Evolutionary conservation across 2,113 vertebrate genomes (phyloP).

Genomic region (Morone chrysops): DNA sequence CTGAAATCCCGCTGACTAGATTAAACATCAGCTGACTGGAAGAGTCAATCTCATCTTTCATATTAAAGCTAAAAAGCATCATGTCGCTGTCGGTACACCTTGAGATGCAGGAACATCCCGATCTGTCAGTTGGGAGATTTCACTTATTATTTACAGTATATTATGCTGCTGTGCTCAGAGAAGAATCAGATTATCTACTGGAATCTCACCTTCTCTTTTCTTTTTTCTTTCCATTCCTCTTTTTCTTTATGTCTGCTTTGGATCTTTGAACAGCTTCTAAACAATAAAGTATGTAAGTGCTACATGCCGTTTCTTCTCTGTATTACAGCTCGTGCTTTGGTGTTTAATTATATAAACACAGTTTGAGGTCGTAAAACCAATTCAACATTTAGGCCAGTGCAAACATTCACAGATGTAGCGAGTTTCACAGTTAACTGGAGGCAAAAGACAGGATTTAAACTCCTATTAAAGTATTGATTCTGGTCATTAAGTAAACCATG

Average conservation of each 20-base stretch:
- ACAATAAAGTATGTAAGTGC: slow-evolving; percentile 26
- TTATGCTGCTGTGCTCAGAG: neutral
- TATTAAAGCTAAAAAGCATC: slow-evolving; percentile 46
- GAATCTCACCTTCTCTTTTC: slow-evolving; percentile 2
- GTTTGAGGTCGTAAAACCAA: slow-evolving; percentile 23
- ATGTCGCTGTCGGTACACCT: slow-evolving; percentile 1
- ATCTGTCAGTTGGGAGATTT: slow-evolving; percentile 19
- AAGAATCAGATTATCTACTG: slow-evolving; percentile 6
- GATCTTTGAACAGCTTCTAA: neutral
- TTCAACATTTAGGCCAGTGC: slow-evolving; percentile 32
- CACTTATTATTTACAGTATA: neutral
- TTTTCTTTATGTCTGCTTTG: neutral
- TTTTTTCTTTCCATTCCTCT: neutral
- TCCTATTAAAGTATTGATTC: slow-evolving; percentile 61
- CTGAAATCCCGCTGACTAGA: slow-evolving; percentile 54
- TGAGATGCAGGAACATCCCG: slow-evolving; percentile 12
- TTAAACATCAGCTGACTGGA: slow-evolving; percentile 66
- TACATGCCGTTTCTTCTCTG: slow-evolving; percentile 1
- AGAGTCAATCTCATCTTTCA: slow-evolving; percentile 70
- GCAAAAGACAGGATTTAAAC: slow-evolving; percentile 52
- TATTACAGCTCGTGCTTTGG: neutral
- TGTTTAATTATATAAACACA: slow-evolving; percentile 38
- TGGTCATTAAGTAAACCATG: slow-evolving; percentile 65
- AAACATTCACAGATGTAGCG: slow-evolving; percentile 7
- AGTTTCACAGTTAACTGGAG: slow-evolving; percentile 37